phyloP scores from a whole-genome alignment of 1,140 invertebrate genomes.

The Andrena cerasifolii region DNA sequence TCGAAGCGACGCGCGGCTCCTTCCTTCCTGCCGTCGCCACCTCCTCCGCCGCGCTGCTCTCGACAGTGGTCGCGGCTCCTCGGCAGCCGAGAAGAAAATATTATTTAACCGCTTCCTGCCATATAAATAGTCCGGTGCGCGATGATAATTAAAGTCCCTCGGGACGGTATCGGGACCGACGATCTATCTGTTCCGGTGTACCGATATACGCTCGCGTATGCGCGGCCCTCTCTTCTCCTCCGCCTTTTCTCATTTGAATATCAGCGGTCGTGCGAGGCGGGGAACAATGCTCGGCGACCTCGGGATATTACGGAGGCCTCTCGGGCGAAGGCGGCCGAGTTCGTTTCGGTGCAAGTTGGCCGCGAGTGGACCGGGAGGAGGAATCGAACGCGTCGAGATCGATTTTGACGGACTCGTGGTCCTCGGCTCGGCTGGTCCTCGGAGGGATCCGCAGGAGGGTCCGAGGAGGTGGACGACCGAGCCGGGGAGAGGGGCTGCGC shows the following conservation, averaged over 20 bases:
- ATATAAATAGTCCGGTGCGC: conserved; percentile 80
- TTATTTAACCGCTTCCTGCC: conserved; percentile 83
- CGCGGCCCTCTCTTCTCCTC: background rate
- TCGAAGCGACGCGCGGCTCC: conserved; percentile 40
- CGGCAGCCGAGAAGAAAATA: conserved; percentile 75
- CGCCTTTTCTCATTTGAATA: conserved; percentile 42
- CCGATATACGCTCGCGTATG: conserved; percentile 30
- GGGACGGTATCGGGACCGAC: conserved; percentile 66
- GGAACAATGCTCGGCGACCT: conserved; percentile 37
- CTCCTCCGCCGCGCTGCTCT: conserved; percentile 14
- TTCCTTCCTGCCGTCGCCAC: background rate
- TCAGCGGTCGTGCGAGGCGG: conserved; percentile 32
- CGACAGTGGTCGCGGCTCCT: conserved; percentile 14
- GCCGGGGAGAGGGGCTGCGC: conserved; percentile 41
- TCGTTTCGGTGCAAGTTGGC: background rate
- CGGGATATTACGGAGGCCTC: background rate
- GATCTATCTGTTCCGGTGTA: conserved; percentile 67
- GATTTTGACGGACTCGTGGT: conserved; percentile 49
- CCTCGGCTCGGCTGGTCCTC: background rate
- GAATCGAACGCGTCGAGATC: conserved; percentile 42
- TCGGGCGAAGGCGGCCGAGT: background rate
- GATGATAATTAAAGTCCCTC: conserved; percentile 81
- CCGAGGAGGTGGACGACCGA: conserved; percentile 18
- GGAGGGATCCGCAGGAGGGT: conserved; percentile 10
- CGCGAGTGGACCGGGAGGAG: background rate